These are phyloP conservation scores for Spea bombifrons DNA, from an alignment of 2,113 vertebrate species.

Conservation along the genomic window DNA sequence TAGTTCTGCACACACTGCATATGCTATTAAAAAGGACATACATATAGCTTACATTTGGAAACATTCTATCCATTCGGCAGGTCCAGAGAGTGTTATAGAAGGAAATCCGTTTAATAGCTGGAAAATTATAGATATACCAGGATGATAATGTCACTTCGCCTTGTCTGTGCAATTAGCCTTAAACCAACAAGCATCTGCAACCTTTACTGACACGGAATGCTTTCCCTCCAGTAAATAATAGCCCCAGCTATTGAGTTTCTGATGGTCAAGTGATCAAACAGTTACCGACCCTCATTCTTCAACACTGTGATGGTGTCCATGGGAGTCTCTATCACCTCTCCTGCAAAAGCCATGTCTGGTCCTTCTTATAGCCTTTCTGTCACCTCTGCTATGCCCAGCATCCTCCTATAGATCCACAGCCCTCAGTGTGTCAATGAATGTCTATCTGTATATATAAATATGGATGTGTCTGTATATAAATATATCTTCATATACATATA, in stretches of 20 bases:
- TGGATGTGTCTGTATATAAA: not conserved
- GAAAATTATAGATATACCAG: slow-evolving; percentile 27
- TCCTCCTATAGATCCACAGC: not conserved
- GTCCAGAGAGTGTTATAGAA: not conserved
- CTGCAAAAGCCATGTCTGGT: slow-evolving; percentile 11
- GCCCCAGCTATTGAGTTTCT: slow-evolving; percentile 38
- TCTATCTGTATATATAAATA: not conserved
- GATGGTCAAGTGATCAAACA: slow-evolving; percentile 45
- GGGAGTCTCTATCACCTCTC: slow-evolving; percentile 28
- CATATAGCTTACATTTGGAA: not conserved
- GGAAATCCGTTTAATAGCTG: slow-evolving; percentile 6
- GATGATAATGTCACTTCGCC: slow-evolving; percentile 42
- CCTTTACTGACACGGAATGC: slow-evolving; percentile 49
- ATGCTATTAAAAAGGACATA: not conserved
- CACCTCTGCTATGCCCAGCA: not conserved
- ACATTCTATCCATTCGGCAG: not conserved
- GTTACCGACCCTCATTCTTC: slow-evolving; percentile 24
- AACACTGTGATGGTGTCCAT: slow-evolving; percentile 23
- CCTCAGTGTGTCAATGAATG: not conserved
- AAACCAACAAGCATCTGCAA: slow-evolving; percentile 56
- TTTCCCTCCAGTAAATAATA: slow-evolving; percentile 25
- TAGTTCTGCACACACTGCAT: not conserved
- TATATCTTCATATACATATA: slow-evolving; percentile 5
- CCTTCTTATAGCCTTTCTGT: not conserved
- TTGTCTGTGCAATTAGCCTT: slow-evolving; percentile 56